These are phyloP conservation scores for Trichomalopsis sarcophagae DNA, from an alignment of 1,140 invertebrate genomes.

Conservation along the genomic window DNA sequence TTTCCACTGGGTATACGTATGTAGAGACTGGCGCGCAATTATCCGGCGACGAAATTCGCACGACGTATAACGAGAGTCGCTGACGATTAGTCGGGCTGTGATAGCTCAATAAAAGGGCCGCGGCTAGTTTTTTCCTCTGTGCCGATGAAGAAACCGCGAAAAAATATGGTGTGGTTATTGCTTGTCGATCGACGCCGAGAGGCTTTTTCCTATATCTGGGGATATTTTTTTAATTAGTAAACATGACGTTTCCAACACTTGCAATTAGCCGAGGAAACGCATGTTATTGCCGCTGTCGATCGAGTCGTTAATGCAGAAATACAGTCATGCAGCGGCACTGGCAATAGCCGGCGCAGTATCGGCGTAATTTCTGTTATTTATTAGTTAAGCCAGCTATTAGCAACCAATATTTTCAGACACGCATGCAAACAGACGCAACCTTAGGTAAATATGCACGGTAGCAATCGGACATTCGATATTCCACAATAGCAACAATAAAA, in stretches of 20 bases:
- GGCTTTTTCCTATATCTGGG: constrained; percentile 15
- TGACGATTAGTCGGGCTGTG: background rate
- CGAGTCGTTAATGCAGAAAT: too few relatives aligned
- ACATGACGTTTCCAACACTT: constrained; percentile 43
- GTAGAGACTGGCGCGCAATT: background rate
- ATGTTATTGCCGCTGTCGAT: background rate
- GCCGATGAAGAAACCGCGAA: background rate
- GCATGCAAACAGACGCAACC: background rate
- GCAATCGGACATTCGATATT: too few relatives aligned
- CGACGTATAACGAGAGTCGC: constrained; percentile 25
- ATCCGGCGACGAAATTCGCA: constrained; percentile 13
- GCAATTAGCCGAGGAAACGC: constrained; percentile 22
- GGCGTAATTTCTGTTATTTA: background rate
- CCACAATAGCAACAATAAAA: too few relatives aligned
- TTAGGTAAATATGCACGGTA: background rate
- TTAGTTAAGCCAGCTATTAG: background rate
- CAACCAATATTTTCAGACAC: too few relatives aligned
- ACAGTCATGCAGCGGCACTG: too few relatives aligned
- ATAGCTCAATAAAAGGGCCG: constrained; percentile 44
- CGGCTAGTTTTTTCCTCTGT: background rate
- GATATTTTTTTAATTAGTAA: constrained; percentile 46
- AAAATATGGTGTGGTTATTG: background rate
- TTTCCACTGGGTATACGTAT: background rate
- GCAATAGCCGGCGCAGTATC: background rate
- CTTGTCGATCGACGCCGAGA: background rate